These are phyloP conservation scores for Polypedilum pembai DNA, from an alignment of 1,140 invertebrate genomes.

Conservation along the genomic window DNA sequence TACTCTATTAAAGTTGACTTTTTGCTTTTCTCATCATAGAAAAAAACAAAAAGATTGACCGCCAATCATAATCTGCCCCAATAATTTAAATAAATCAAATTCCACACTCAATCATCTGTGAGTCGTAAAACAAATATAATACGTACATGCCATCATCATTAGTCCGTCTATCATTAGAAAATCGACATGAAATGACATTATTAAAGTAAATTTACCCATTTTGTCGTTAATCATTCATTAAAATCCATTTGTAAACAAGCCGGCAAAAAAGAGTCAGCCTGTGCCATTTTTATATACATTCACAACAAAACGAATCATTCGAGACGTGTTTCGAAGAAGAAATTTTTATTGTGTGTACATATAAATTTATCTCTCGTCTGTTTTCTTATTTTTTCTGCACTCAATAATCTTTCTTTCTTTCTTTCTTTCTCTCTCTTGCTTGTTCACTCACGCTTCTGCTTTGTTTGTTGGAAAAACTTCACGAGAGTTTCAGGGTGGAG, in stretches of 20 bases:
- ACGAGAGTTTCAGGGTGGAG: neutral
- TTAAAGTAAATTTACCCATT: constrained; percentile 6
- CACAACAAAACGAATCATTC: neutral
- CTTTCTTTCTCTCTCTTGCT: neutral
- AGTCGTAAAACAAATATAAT: neutral
- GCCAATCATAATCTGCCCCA: too few relatives aligned
- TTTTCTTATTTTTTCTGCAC: constrained; percentile 18
- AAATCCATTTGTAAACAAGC: constrained; percentile 18
- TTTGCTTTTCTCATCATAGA: too few relatives aligned
- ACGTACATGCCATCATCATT: neutral
- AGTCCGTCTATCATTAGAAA: neutral
- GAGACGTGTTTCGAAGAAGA: constrained; percentile 10
- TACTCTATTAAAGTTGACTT: too few relatives aligned
- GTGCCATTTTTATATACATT: neutral
- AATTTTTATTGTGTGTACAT: neutral
- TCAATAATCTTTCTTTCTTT: neutral
- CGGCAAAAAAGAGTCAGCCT: neutral
- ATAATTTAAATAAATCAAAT: too few relatives aligned
- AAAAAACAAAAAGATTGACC: too few relatives aligned
- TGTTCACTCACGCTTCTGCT: neutral
- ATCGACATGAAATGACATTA: neutral
- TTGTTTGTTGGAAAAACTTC: constrained; percentile 1
- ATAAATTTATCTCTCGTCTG: neutral
- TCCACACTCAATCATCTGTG: too few relatives aligned
- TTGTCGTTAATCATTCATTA: constrained; percentile 18